Percentiles rank a stretch among this genome's conserved stretches.
These are phyloP conservation scores for Paratrypauchen microcephalus DNA, from an alignment of 2,797 vertebrate species.

Conservation along the genomic window DNA sequence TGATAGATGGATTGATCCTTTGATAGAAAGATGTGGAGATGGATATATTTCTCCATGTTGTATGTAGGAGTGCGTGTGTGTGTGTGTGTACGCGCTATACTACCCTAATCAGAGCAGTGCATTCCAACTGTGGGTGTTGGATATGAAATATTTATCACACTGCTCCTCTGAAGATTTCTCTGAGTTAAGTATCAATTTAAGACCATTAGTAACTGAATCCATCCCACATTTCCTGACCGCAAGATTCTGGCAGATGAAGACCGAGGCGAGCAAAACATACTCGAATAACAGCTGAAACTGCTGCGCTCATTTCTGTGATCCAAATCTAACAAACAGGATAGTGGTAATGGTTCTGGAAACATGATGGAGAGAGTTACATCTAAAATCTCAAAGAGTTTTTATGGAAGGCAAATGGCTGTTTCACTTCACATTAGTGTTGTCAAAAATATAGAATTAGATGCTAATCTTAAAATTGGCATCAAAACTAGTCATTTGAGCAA, in stretches of 20 bases:
- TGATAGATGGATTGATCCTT: neutral
- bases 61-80: neutral
- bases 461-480: too few species aligned
- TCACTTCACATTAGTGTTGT: too few species aligned
- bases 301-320: neutral
- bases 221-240: conserved; percentile 20
- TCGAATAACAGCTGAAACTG: conserved; percentile 12
- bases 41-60: neutral
- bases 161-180: conserved; percentile 44
- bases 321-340: conserved; percentile 6
- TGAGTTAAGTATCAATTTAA: conserved; percentile 48
- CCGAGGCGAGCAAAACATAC: conserved; percentile 1
- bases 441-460: too few species aligned
- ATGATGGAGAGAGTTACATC: neutral
- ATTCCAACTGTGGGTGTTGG: conserved; percentile 32
- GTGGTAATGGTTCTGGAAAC: conserved; percentile 4
- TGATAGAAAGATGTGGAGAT: conserved; percentile 3
- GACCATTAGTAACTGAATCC: conserved; percentile 23
- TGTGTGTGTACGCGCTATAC: neutral
- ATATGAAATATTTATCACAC: conserved; percentile 58
- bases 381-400: neutral
- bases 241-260: conserved; percentile 5
- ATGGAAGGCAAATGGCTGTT: neutral
- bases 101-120: conserved; percentile 29
- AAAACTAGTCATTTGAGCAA: too few species aligned